phyloP scores from a whole-genome alignment of 2,113 vertebrate genomes.

The Etia nguti region DNA sequence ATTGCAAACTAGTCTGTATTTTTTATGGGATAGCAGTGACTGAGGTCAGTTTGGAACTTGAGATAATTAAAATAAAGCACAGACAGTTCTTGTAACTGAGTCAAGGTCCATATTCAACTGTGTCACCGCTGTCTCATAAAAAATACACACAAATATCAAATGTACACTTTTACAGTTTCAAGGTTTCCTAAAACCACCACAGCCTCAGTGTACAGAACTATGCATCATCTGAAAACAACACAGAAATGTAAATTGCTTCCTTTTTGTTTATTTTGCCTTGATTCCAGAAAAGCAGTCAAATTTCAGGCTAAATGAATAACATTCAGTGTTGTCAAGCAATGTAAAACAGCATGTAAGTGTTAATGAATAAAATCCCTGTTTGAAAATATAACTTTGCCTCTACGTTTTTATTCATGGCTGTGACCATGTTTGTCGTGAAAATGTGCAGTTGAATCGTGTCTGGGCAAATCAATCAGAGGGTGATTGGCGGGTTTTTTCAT shows the following conservation, averaged over 20 bases:
- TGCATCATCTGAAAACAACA: background rate
- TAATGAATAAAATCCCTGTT: background rate
- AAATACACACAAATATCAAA: background rate
- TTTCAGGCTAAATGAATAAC: background rate
- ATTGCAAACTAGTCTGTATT: accelerated
- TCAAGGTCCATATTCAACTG: accelerated
- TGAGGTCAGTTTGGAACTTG: background rate
- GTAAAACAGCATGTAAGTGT: accelerated
- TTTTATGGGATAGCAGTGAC: accelerated
- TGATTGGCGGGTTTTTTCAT: background rate
- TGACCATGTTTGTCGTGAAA: accelerated
- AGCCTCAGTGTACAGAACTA: accelerated
- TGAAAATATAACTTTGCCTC: background rate
- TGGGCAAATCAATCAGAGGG: background rate
- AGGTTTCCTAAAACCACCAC: background rate
- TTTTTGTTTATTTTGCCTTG: background rate
- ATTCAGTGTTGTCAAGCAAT: background rate
- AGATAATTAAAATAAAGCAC: background rate
- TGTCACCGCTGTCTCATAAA: background rate
- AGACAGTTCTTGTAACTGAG: background rate
- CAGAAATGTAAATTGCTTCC: background rate
- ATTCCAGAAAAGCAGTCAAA: background rate
- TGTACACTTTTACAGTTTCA: background rate
- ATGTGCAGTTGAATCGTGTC: background rate
- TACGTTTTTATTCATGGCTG: background rate